Percentiles rank a stretch among this genome's conserved stretches.
Evolutionary conservation across 2,113 vertebrate species (phyloP).

Genomic region (Peromyscus californicus): DNA sequence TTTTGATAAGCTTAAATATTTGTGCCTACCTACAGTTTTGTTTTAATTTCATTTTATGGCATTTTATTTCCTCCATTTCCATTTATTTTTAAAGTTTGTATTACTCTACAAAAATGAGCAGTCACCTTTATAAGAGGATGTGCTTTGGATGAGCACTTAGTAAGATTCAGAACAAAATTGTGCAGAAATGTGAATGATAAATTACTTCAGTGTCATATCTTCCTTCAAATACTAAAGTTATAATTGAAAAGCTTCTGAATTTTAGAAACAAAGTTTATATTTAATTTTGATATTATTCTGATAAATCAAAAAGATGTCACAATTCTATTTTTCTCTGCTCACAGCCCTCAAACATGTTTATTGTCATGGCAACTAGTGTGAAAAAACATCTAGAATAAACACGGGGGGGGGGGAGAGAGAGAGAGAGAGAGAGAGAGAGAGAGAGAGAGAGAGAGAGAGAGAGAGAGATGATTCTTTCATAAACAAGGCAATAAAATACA

Average conservation of each 20-base stretch:
- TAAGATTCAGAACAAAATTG: background rate
- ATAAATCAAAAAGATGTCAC: background rate
- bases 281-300: constrained; percentile 28
- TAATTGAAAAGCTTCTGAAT: background rate
- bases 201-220: constrained; percentile 22
- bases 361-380: constrained; percentile 54
- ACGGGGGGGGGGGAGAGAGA: too few species aligned
- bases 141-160: background rate
- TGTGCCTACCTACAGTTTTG: background rate
- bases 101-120: constrained; percentile 29
- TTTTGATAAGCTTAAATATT: background rate
- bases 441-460: too few species aligned
- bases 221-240: background rate
- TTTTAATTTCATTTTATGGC: background rate
- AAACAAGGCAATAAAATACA: constrained; percentile 38
- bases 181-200: background rate
- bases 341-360: background rate
- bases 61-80: background rate
- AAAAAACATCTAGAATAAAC: background rate
- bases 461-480: constrained; percentile 2
- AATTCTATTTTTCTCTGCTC: background rate
- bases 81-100: constrained; percentile 8
- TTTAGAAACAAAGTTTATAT: background rate
- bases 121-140: background rate
- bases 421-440: too few species aligned